phyloP scores from a whole-genome alignment of 2,113 vertebrate genomes.

The Chinchilla lanigera region DNA sequence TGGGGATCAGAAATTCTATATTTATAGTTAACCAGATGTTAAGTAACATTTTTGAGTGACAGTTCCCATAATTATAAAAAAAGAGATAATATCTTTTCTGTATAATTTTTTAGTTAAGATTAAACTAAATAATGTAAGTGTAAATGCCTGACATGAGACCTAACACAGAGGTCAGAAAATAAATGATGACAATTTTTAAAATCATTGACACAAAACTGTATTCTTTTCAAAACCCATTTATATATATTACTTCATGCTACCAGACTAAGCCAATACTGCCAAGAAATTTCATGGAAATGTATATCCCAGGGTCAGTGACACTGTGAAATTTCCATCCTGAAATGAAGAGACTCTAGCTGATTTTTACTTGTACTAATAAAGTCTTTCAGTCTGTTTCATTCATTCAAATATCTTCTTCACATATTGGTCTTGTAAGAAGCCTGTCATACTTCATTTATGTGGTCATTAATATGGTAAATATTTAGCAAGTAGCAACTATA shows the following conservation, averaged over 20 bases:
- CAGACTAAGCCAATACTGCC: conserved; percentile 43
- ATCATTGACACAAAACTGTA: conserved; percentile 46
- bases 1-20: background rate
- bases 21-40: background rate
- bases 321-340: conserved; percentile 58
- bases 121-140: conserved; percentile 25
- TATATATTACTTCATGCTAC: conserved; percentile 53
- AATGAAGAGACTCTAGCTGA: conserved; percentile 11
- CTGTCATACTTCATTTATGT: conserved; percentile 72
- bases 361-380: conserved; percentile 61
- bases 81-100: background rate
- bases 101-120: conserved; percentile 13
- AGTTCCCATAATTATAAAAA: background rate
- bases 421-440: background rate
- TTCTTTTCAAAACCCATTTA: conserved; percentile 47
- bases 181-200: conserved; percentile 57
- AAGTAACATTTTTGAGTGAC: background rate
- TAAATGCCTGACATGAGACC: conserved; percentile 17
- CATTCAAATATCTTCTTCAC: conserved; percentile 69
- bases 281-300: conserved; percentile 60
- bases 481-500: conserved; percentile 60
- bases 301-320: conserved; percentile 39
- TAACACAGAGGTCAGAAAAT: conserved; percentile 23
- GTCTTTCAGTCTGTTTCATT: conserved; percentile 43
- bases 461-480: conserved; percentile 71